Evolutionary conservation across 1,140 invertebrate genomes (phyloP), one percentile per base, ranked within the genome.

Genomic region (Drosophila triauraria): DNA sequence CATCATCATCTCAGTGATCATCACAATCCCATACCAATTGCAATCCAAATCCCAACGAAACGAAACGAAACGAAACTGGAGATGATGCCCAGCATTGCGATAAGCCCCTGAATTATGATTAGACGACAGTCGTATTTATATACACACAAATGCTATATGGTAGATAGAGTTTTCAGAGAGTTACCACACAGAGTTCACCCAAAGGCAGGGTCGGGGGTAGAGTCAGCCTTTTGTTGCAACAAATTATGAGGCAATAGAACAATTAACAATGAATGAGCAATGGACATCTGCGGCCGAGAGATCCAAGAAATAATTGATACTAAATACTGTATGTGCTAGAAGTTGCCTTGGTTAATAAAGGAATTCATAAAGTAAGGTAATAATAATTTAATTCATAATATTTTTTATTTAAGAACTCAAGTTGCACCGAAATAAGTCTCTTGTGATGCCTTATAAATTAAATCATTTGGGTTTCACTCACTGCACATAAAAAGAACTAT

Each of bases 31-130:
- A 67, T 25, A 5, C 23, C 48, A 70, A 68, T 38, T 27, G 43
- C 42, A 72, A 59, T 71, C 44, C 69, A 38, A 72, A 70, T 68
- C 69, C 51, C 60, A 65, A 69, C 63, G 72, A 76, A 76, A 65
- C 72, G 42, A 38, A 65, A 77, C 53, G 48, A 72, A 85, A 76
- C 60, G 83, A 80, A 78, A 80, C 80, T 80, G 54, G 68, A 87
- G 83, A 87, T 87, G 80, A 87, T 87, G 80, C 54, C 71, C 80
- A 77, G 58, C 67, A 83, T 68, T 79, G 80, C 83, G 83, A 87
- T 87, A 87, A 87, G 83, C 38, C 57, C 7, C 58, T 88, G 80
- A 87, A 80, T 83, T 87, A 87, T 87, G 83, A 88, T 88, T 83
- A 75, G 72, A 80, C 57, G 84, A 68, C 58, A 65, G 57, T 75